phyloP scores from a whole-genome alignment of 2,113 vertebrate species.

The Rhinopomastus cyanomelas region DNA sequence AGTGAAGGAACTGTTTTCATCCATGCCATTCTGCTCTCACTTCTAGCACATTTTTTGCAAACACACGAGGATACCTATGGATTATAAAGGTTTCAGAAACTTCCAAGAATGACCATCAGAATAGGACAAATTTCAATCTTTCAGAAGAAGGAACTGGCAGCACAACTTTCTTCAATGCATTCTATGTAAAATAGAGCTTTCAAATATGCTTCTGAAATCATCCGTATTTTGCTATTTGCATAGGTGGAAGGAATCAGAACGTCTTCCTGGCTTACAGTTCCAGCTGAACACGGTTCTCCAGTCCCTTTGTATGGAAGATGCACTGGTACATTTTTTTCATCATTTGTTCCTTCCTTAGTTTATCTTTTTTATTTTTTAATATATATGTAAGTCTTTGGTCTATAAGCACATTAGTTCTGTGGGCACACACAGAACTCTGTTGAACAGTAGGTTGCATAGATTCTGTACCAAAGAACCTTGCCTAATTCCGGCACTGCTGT shows the following conservation, averaged over 20 bases:
- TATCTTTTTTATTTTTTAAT: background rate
- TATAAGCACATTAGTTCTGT: conserved; percentile 22
- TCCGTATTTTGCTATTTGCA: conserved; percentile 35
- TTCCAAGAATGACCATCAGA: background rate
- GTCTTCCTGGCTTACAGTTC: background rate
- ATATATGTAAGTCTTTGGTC: conserved; percentile 61
- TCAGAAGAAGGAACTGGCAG: conserved; percentile 19
- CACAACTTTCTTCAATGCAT: conserved; percentile 2
- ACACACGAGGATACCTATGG: background rate
- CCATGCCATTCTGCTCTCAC: background rate
- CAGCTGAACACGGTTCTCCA: background rate
- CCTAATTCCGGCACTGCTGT: conserved; percentile 12
- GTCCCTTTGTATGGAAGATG: background rate
- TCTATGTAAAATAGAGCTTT: conserved; percentile 4
- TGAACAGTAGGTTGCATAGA: conserved; percentile 25
- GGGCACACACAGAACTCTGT: conserved; percentile 30
- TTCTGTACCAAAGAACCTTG: conserved; percentile 9
- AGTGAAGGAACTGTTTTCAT: background rate
- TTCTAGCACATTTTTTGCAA: background rate
- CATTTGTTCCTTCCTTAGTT: background rate
- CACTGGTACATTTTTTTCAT: background rate
- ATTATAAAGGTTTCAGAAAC: background rate
- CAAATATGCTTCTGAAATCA: background rate
- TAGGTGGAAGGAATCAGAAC: conserved; percentile 47
- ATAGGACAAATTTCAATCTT: background rate